Conservation (phyloP, 2,888 invertebrate genomes). For the Chirona hameri region DNA sequence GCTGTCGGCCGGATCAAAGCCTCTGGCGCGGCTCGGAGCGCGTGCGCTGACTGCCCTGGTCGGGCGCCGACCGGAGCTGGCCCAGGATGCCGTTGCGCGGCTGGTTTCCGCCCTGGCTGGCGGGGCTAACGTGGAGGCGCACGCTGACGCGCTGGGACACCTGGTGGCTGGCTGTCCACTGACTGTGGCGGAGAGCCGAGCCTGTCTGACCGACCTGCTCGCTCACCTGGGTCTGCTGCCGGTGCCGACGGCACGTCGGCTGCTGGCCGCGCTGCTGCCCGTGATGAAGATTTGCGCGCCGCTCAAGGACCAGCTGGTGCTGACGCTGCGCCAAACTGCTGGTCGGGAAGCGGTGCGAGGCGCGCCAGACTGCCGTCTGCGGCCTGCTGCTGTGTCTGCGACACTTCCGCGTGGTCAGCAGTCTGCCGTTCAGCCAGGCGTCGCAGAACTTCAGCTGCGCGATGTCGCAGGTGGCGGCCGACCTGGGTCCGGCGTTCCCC, state of each 20-base stretch:
- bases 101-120: conserved; percentile 37
- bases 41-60: conserved; percentile 37
- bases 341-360: conserved; percentile 36
- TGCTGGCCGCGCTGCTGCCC: conserved; percentile 36
- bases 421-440: conserved; percentile 38
- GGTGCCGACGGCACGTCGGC: conserved; percentile 29
- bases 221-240: conserved; percentile 34
- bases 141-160: conserved; percentile 35
- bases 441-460: conserved; percentile 39
- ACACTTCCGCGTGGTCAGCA: conserved; percentile 37
- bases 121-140: conserved; percentile 33
- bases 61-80: conserved; percentile 37
- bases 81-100: conserved; percentile 36
- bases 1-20: neutral
- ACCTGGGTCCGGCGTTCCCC: conserved; percentile 41
- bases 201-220: conserved; percentile 35
- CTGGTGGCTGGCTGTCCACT: conserved; percentile 37
- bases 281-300: conserved; percentile 37
- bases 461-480: conserved; percentile 35
- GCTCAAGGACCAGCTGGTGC: conserved; percentile 38
- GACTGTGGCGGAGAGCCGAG: conserved; percentile 37
- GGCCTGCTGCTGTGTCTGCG: conserved; percentile 38
- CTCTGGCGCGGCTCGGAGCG: neutral
- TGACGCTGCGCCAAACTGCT: conserved; percentile 38
- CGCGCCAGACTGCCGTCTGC: conserved; percentile 37